Conservation (phyloP, 2,888 invertebrate species). For the Anorthoa munda region DNA sequence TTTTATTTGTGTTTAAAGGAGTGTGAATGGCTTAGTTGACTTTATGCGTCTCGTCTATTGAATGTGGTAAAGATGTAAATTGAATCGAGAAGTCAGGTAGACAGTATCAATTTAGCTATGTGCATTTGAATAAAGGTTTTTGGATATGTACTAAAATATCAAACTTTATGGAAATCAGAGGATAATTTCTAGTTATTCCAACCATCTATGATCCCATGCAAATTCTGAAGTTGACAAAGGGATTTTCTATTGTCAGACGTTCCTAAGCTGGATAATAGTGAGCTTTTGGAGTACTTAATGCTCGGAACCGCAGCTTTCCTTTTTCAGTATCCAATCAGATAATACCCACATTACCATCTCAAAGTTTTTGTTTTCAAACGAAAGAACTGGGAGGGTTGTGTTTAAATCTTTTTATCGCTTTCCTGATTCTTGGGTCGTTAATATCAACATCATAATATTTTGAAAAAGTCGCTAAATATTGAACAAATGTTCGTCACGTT, state of each 20-base stretch:
- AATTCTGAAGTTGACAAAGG: constrained; percentile 30
- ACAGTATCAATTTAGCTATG: constrained; percentile 38
- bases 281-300: constrained; percentile 4
- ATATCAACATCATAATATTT: constrained; percentile 49
- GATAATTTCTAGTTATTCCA: constrained; percentile 27
- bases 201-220: constrained; percentile 35
- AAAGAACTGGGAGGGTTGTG: neutral
- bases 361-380: neutral
- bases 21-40: constrained; percentile 58
- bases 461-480: constrained; percentile 29
- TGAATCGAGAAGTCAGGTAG: constrained; percentile 46
- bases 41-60: constrained; percentile 48
- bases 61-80: constrained; percentile 52
- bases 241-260: constrained; percentile 11
- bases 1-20: constrained; percentile 69
- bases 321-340: constrained; percentile 23
- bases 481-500: constrained; percentile 62
- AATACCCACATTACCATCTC: constrained; percentile 8
- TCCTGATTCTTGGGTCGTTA: constrained; percentile 22
- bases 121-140: constrained; percentile 60
- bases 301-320: constrained; percentile 8
- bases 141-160: constrained; percentile 42
- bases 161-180: constrained; percentile 48
- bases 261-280: constrained; percentile 22
- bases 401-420: constrained; percentile 22